phyloP scores from a whole-genome alignment of 1,140 invertebrate species.

The Helicoverpa armigera region DNA sequence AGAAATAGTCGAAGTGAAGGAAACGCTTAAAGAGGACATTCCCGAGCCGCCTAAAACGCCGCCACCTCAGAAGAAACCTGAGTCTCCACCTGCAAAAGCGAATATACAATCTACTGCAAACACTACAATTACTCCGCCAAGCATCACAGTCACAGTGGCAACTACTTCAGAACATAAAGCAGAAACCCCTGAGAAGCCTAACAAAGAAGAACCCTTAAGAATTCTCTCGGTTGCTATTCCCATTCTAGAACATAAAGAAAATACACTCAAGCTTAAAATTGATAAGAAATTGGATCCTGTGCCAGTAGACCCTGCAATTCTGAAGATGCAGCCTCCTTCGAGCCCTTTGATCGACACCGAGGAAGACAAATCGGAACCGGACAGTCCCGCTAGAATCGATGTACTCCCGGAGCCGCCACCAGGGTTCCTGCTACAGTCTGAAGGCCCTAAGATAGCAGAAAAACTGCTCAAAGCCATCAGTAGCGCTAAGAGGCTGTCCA shows the following conservation, averaged over 20 bases:
- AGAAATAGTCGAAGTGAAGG: slow-evolving; percentile 47
- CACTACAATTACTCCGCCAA: background rate
- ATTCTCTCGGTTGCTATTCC: slow-evolving; percentile 65
- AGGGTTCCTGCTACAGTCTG: slow-evolving; percentile 81
- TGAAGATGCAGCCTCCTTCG: slow-evolving; percentile 74
- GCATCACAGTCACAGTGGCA: background rate
- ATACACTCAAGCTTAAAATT: slow-evolving; percentile 65
- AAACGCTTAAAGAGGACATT: slow-evolving; percentile 60
- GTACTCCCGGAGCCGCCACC: slow-evolving; percentile 83
- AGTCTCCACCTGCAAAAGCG: slow-evolving; percentile 52
- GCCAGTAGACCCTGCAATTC: slow-evolving; percentile 56
- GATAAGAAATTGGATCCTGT: slow-evolving; percentile 55
- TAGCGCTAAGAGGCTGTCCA: slow-evolving; percentile 83
- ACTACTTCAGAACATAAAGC: slow-evolving; percentile 47
- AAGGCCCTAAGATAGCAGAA: slow-evolving; percentile 88
- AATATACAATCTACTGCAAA: slow-evolving; percentile 25
- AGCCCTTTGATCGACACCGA: slow-evolving; percentile 86
- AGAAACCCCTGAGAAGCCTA: slow-evolving; percentile 57
- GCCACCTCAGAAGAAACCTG: slow-evolving; percentile 66
- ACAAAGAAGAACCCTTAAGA: slow-evolving; percentile 63
- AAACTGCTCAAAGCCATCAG: slow-evolving; percentile 88
- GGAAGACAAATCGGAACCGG: slow-evolving; percentile 87
- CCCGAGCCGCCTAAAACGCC: slow-evolving; percentile 73
- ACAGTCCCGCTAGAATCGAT: slow-evolving; percentile 83
- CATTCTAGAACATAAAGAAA: slow-evolving; percentile 71